phyloP scores from a whole-genome alignment of 2,888 invertebrate species.

The Oscheius onirici region DNA sequence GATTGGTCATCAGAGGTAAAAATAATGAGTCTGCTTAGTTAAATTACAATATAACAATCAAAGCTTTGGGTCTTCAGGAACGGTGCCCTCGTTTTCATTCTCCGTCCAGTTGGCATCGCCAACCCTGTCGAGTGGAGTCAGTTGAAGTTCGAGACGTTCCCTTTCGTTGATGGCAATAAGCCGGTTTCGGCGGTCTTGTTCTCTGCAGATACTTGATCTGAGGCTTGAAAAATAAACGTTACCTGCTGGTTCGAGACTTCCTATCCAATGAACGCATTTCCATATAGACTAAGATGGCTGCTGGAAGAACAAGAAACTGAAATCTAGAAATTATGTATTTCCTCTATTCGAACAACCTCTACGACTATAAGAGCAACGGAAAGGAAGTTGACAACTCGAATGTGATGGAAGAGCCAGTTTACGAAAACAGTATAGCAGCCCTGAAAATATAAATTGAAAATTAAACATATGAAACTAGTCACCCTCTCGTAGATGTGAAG shows the following conservation, averaged over 20 bases:
- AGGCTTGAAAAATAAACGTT: neutral
- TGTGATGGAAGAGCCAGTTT: conserved; percentile 81
- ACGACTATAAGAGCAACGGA: conserved; percentile 82
- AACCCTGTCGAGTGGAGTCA: conserved; percentile 41
- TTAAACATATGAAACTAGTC: conserved; percentile 19
- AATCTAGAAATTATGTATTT: neutral
- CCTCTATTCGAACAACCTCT: conserved; percentile 77
- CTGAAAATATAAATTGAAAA: conserved; percentile 72
- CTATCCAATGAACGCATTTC: conserved; percentile 19
- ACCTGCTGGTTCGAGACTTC: conserved; percentile 20
- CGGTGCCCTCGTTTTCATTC: neutral
- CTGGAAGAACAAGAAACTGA: neutral
- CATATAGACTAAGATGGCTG: conserved; percentile 14
- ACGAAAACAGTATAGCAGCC: conserved; percentile 83
- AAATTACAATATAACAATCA: neutral
- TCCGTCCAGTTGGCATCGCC: conserved; percentile 37
- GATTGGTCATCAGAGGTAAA: neutral
- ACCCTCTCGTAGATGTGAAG: conserved; percentile 67
- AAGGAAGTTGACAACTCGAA: conserved; percentile 83
- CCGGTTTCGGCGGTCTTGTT: conserved; percentile 23
- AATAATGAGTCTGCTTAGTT: neutral
- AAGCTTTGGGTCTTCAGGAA: conserved; percentile 10
- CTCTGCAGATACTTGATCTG: conserved; percentile 18
- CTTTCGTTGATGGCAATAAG: conserved; percentile 30
- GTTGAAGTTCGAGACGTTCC: conserved; percentile 30